Evolutionary conservation across 92 coral and sea anemone genomes (phyloP).

Genomic region (Palythoa grandiflora): DNA sequence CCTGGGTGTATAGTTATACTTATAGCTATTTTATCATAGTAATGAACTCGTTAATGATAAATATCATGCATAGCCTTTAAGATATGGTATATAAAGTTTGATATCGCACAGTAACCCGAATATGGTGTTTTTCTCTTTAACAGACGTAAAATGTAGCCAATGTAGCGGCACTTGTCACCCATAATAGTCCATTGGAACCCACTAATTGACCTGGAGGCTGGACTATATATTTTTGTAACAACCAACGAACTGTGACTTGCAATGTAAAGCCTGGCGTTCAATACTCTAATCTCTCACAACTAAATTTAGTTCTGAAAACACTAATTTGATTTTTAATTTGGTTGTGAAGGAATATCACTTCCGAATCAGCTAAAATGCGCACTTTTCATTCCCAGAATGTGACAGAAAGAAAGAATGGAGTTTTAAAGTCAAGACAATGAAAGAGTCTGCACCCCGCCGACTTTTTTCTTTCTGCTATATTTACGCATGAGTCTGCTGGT

Average conservation of each 20-base stretch:
- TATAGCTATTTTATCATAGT: neutral
- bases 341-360: neutral
- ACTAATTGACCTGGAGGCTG: slow-evolving; percentile 41
- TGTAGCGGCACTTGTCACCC: slow-evolving; percentile 5
- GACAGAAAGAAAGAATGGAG: slow-evolving; percentile 42
- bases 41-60: neutral
- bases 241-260: slow-evolving; percentile 28
- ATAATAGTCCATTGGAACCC: slow-evolving; percentile 24
- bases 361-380: neutral
- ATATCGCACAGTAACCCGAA: slow-evolving; percentile 24
- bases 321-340: slow-evolving; percentile 27
- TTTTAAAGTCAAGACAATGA: slow-evolving; percentile 20
- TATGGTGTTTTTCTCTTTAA: slow-evolving; percentile 24
- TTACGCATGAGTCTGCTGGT: neutral
- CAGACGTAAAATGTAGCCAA: neutral
- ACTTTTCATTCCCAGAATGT: slow-evolving; percentile 21
- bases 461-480: neutral
- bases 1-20: neutral
- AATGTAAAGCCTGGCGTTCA: slow-evolving; percentile 32
- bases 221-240: neutral
- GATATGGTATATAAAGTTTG: neutral
- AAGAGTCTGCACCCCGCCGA: slow-evolving; percentile 36
- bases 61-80: neutral
- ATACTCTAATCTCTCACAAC: neutral
- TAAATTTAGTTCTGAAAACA: slow-evolving; percentile 34